These are phyloP conservation scores for Laspeyria flexula DNA, from an alignment of 2,888 invertebrate species.

Conservation along the genomic window DNA sequence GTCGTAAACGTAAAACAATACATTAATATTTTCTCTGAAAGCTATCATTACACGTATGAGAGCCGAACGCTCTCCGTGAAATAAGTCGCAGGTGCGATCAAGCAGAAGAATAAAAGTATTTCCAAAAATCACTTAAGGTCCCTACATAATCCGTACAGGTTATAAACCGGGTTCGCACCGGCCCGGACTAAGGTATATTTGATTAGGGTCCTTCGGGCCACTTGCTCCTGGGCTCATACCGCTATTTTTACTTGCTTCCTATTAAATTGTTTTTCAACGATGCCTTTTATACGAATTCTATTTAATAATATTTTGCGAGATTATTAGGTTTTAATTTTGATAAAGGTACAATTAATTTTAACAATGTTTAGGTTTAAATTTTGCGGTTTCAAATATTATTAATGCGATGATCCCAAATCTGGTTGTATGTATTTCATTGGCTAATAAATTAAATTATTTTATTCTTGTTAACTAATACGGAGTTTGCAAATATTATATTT, in stretches of 20 bases:
- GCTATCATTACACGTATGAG: slow-evolving; percentile 27
- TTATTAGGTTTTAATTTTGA: slow-evolving; percentile 33
- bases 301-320: slow-evolving; percentile 19
- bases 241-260: slow-evolving; percentile 72
- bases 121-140: slow-evolving; percentile 63
- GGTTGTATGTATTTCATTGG: slow-evolving; percentile 9
- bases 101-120: slow-evolving; percentile 45
- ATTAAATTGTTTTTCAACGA: slow-evolving; percentile 76
- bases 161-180: slow-evolving; percentile 64
- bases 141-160: slow-evolving; percentile 61
- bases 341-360: neutral
- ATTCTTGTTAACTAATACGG: neutral
- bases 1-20: slow-evolving; percentile 22
- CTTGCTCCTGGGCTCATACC: slow-evolving; percentile 59
- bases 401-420: slow-evolving; percentile 9
- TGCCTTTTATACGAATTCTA: slow-evolving; percentile 47
- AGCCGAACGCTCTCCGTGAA: slow-evolving; percentile 19
- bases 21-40: slow-evolving; percentile 12
- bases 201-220: slow-evolving; percentile 69
- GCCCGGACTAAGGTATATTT: slow-evolving; percentile 74
- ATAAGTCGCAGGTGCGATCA: slow-evolving; percentile 44
- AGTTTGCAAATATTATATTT: neutral
- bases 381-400: slow-evolving; percentile 5
- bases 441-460: slow-evolving; percentile 3
- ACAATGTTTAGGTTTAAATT: slow-evolving; percentile 20